Evolutionary conservation across 2,888 invertebrate genomes (phyloP), one percentile per base, ranked within the genome.

Genomic region (Rhingia rostrata): DNA sequence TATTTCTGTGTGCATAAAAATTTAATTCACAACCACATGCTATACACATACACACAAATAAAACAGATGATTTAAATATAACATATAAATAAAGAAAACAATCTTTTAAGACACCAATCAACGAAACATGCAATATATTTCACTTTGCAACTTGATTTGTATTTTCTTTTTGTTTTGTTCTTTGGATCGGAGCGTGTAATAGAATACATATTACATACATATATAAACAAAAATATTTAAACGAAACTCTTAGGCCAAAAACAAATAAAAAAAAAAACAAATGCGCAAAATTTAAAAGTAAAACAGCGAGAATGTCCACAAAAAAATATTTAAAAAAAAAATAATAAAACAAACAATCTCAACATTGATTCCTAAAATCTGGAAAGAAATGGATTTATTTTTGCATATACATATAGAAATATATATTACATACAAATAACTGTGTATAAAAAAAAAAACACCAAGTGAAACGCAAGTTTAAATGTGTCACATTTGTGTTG

Each of bases 361-460:
- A 74, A 84, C 69, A 84, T 79, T 84, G 79, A 74, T 84, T 84
- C 79, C 83, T 84, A 84, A 73, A 84, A 69, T 84, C 64, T 79
- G 79, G 70, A 79, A 84, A 82, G 54, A 79, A 79, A 83, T 78
- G 82, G 83, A 84, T 84, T 74, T 84, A 84, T 84, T 84, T 84
- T 84, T 84, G 79, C 83, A 79, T 72, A 72, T 73, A 74, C 49
- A 60, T 61, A 60, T 53, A n/a, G 60, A 45, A 74, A 77, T 54
- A 77, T 77, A 66, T 47, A 61, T 58, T 64, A 70, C 66, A 39
- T 82, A 83, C 56, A 78, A 63, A 78, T 45, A 58, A 45, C 53
- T 54, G 60, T 79, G 78, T 79, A 64, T 79, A 63, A 30, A 49
- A 14, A 5, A 14, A 45, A 41, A 69, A 63, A 84, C 74, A 83